Conservation (phyloP, 2,888 invertebrate genomes). For the Leptothorax acervorum region DNA sequence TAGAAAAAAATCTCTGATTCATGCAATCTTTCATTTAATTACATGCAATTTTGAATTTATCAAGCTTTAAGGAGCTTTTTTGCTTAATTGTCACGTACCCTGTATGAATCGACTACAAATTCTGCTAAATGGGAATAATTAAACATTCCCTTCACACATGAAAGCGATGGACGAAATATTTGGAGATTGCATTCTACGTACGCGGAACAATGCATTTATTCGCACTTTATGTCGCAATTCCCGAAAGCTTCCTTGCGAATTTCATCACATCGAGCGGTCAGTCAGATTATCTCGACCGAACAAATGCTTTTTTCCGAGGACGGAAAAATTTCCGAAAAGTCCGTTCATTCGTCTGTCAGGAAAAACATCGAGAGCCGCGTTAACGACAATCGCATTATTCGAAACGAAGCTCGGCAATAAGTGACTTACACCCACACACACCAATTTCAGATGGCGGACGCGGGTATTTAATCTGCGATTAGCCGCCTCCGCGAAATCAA, state of each 20-base stretch:
- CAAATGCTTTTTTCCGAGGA: neutral
- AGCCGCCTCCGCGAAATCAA: conserved; percentile 75
- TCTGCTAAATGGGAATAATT: neutral
- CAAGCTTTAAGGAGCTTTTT: neutral
- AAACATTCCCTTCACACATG: conserved; percentile 10
- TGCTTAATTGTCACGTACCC: neutral
- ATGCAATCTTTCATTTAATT: neutral
- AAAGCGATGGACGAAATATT: neutral
- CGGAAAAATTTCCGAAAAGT: neutral
- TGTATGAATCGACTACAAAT: neutral
- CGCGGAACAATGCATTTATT: conserved; percentile 14
- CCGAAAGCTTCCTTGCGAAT: neutral
- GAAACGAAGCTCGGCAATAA: conserved; percentile 54
- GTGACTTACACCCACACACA: conserved; percentile 64
- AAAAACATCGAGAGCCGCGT: conserved; percentile 19
- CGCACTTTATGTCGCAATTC: conserved; percentile 23
- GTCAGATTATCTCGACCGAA: neutral
- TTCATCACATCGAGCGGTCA: neutral
- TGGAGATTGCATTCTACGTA: conserved; percentile 16
- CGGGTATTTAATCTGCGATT: conserved; percentile 78
- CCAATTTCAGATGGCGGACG: conserved; percentile 57
- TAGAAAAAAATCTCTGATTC: neutral
- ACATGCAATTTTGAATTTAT: neutral
- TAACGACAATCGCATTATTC: conserved; percentile 36
- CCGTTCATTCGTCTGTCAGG: neutral